phyloP scores from a whole-genome alignment of 2,113 vertebrate genomes.

The Oreochromis spilurus region DNA sequence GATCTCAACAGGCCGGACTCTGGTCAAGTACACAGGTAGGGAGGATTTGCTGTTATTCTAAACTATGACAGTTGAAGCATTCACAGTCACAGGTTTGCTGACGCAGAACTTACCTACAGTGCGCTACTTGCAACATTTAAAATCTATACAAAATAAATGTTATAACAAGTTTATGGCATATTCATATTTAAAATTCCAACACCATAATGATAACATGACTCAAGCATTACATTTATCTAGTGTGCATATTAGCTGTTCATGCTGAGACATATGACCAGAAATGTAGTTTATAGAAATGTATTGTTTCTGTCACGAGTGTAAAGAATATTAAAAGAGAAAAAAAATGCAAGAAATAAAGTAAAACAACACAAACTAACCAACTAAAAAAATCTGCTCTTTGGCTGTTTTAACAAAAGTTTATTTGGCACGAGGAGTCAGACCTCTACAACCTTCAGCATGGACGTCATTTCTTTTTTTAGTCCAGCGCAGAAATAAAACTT shows the following conservation, averaged over 20 bases:
- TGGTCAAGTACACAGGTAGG: conserved; percentile 96
- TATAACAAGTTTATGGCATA: background rate
- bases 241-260: background rate
- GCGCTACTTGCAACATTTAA: background rate
- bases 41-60: background rate
- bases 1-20: conserved; percentile 91
- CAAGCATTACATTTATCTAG: background rate
- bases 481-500: background rate
- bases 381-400: background rate
- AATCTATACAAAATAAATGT: background rate
- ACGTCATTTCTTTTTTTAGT: background rate
- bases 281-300: background rate
- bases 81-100: background rate
- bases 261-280: background rate
- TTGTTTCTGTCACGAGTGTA: background rate
- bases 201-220: background rate
- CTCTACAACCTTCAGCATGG: background rate
- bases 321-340: background rate
- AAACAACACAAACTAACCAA: background rate
- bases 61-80: background rate
- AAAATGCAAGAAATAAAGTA: background rate
- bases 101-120: background rate
- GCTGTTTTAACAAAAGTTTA: background rate
- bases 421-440: background rate
- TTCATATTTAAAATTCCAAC: background rate